Evolutionary conservation across 2,113 vertebrate genomes (phyloP).

Genomic region (Phylloscopus whistleri): DNA sequence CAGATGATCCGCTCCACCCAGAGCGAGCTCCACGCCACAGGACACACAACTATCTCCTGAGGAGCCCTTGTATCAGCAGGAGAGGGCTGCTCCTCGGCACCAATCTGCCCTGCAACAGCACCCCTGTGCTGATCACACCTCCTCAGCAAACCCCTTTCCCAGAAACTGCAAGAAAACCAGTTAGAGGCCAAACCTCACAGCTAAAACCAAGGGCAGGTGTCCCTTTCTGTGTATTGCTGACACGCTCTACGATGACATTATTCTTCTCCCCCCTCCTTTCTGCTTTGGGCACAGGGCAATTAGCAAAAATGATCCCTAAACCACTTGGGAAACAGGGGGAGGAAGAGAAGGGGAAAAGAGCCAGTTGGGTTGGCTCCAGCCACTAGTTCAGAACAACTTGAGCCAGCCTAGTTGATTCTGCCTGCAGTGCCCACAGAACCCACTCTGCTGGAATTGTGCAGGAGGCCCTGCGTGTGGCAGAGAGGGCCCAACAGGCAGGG

Average conservation of each 20-base stretch:
- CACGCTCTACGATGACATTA: not conserved
- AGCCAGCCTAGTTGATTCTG: not conserved
- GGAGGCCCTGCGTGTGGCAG: fast-evolving
- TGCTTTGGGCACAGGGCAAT: constrained; percentile 3
- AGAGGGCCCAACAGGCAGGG: not conserved
- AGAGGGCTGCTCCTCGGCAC: not conserved
- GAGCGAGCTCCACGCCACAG: not conserved
- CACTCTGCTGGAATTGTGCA: not conserved
- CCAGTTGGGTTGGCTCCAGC: not conserved
- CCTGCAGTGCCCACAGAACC: not conserved
- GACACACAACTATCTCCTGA: not conserved
- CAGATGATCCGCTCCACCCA: constrained; percentile 36
- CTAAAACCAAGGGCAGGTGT: not conserved
- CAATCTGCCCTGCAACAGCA: not conserved
- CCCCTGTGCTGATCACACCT: not conserved
- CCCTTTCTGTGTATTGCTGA: not conserved
- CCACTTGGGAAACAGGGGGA: not conserved
- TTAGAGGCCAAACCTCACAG: not conserved
- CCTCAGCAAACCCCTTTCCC: not conserved
- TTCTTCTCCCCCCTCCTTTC: not conserved
- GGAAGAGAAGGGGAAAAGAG: not conserved
- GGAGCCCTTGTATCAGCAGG: not conserved
- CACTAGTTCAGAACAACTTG: not conserved
- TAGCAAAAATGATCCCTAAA: constrained; percentile 6
- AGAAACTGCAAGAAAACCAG: not conserved